Evolutionary conservation across 2,113 vertebrate genomes (phyloP).

Genomic region (Channa maculata): DNA sequence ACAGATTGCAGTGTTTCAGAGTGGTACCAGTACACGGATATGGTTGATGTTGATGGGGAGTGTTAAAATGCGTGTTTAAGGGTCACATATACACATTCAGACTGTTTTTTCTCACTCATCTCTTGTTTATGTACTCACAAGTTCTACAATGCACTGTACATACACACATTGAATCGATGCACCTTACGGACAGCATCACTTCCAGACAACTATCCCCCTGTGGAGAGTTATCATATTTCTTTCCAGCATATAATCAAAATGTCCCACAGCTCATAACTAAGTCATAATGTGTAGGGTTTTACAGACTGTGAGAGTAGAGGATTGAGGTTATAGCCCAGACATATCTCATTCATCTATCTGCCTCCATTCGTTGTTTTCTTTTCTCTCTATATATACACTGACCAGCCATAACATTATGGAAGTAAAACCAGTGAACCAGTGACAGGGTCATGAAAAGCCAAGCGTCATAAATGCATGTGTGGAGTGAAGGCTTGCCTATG

Average conservation of each 20-base stretch:
- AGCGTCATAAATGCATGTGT: too few species aligned
- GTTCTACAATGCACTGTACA: background rate
- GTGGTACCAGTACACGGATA: constrained; percentile 6
- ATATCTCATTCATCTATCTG: constrained; percentile 22
- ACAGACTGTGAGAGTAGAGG: constrained; percentile 25
- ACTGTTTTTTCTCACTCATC: too few species aligned
- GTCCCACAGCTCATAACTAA: constrained; percentile 33
- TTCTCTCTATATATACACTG: too few species aligned
- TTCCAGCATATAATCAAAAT: constrained; percentile 39
- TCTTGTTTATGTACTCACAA: background rate
- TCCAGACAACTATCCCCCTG: constrained; percentile 14
- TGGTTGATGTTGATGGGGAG: constrained; percentile 4
- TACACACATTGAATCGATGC: background rate
- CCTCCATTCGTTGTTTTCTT: background rate
- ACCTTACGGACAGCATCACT: constrained; percentile 27
- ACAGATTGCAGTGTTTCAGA: background rate
- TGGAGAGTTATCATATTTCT: constrained; percentile 25
- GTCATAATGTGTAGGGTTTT: constrained; percentile 34
- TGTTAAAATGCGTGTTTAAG: constrained; percentile 20
- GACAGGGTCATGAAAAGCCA: too few species aligned
- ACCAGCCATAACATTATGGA: too few species aligned
- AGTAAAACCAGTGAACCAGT: too few species aligned
- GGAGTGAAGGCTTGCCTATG: too few species aligned
- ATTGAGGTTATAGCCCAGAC: constrained; percentile 25
- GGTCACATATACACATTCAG: background rate